A percentile compares a stretch with the other conserved stretches of the same genome.
phyloP scores from a whole-genome alignment of 2,888 invertebrate genomes.

The Nyleta sp. region DNA sequence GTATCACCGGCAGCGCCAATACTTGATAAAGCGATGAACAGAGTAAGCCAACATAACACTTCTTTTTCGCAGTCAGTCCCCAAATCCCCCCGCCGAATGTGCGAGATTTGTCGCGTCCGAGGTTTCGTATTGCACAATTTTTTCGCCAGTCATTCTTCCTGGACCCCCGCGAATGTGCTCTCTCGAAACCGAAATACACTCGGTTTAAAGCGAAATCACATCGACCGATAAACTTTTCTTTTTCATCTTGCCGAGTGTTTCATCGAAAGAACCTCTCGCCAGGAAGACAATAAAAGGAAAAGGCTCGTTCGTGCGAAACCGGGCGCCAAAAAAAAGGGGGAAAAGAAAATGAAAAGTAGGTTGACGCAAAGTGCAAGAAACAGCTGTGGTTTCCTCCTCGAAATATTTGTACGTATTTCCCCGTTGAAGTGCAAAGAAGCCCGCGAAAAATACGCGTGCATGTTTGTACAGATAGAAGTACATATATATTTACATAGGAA shows the following conservation, averaged over 20 bases:
- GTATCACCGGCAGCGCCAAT: constrained; percentile 73
- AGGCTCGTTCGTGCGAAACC: constrained; percentile 48
- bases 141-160: too few species aligned
- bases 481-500: constrained; percentile 52
- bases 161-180: too few species aligned
- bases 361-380: constrained; percentile 62
- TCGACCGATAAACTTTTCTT: constrained; percentile 19
- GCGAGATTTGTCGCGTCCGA: constrained; percentile 46
- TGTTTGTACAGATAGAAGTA: constrained; percentile 52
- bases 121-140: constrained; percentile 35
- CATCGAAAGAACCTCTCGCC: constrained; percentile 12
- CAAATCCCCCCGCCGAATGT: constrained; percentile 35
- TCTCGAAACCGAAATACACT: constrained; percentile 1
- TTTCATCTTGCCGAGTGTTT: constrained; percentile 12
- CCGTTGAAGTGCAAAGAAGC: constrained; percentile 63
- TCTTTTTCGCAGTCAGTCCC: constrained; percentile 47
- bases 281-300: constrained; percentile 45
- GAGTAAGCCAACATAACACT: constrained; percentile 57
- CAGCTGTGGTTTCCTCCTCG: constrained; percentile 69
- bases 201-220: constrained; percentile 19
- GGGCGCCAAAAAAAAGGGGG: constrained; percentile 21
- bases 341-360: constrained; percentile 49
- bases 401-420: constrained; percentile 76
- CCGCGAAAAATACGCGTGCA: constrained; percentile 53
- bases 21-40: constrained; percentile 71